A percentile compares a stretch with the other conserved stretches of the same genome.
Conservation (phyloP, 1,140 invertebrate species). For the Polypedilum pembai region DNA sequence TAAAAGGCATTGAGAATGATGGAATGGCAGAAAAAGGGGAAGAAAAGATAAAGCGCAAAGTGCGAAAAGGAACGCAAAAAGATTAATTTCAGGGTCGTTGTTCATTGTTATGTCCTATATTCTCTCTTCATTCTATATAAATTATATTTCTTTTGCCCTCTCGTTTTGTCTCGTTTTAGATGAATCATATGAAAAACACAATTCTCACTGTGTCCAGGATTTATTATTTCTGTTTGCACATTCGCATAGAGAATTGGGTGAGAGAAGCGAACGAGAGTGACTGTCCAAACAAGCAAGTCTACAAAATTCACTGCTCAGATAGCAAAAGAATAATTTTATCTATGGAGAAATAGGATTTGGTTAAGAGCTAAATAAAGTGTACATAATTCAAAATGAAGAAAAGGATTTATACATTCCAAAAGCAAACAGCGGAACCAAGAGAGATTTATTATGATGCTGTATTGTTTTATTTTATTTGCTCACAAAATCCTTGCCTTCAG, state of each 20-base stretch:
- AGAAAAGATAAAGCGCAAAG: neutral
- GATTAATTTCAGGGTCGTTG: constrained; percentile 16
- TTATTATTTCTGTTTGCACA: constrained; percentile 1
- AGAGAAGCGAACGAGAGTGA: neutral
- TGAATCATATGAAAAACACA: neutral
- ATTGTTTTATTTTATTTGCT: constrained; percentile 26
- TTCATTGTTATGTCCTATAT: neutral
- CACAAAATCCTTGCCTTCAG: neutral
- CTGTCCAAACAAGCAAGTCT: neutral
- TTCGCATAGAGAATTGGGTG: neutral
- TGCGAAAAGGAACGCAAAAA: constrained; percentile 16
- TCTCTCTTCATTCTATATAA: neutral
- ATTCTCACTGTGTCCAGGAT: neutral
- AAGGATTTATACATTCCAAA: constrained; percentile 23
- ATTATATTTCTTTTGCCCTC: neutral
- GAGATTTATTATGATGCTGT: constrained; percentile 27
- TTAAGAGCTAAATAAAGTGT: constrained; percentile 27
- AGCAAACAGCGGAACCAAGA: constrained; percentile 24
- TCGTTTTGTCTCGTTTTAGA: neutral
- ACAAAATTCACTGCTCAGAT: neutral
- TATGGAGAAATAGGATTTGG: constrained; percentile 21
- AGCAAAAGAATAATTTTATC: constrained; percentile 7
- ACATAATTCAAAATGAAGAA: constrained; percentile 26
- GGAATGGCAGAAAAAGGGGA: neutral
- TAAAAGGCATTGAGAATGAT: constrained; percentile 12